Conservation (phyloP, 2,888 invertebrate genomes). For the Parthenolecanium corni region DNA sequence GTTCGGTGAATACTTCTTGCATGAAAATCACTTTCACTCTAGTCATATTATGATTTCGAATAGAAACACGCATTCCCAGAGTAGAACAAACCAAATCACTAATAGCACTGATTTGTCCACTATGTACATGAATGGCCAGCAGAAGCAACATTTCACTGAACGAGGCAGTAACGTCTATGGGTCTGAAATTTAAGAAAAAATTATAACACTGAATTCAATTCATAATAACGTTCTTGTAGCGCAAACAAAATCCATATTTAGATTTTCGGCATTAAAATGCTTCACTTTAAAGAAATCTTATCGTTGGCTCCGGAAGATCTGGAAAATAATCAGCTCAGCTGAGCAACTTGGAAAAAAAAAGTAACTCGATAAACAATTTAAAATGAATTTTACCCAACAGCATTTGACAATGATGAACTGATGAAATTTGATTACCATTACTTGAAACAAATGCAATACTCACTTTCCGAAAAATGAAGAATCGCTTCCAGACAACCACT, state of each 20-base stretch:
- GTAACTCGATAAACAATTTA: too few relatives aligned
- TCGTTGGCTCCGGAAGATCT: too few relatives aligned
- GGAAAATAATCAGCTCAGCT: too few relatives aligned
- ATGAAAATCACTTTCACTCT: slow-evolving; percentile 88
- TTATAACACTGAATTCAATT: not conserved
- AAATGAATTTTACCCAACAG: too few relatives aligned
- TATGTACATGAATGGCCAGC: slow-evolving; percentile 94
- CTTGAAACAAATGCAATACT: too few relatives aligned
- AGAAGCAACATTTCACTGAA: slow-evolving; percentile 91
- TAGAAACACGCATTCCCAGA: slow-evolving; percentile 80
- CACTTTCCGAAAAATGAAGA: slow-evolving; percentile 32
- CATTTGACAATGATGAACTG: too few relatives aligned
- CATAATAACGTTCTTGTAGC: not conserved
- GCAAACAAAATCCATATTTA: not conserved
- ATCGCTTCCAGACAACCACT: slow-evolving; percentile 52
- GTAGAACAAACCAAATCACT: slow-evolving; percentile 88
- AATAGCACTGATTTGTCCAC: slow-evolving; percentile 84
- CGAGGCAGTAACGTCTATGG: slow-evolving; percentile 72
- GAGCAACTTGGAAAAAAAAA: too few relatives aligned
- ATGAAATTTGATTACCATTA: too few relatives aligned
- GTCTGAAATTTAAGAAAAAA: slow-evolving; percentile 40
- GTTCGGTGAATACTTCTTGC: slow-evolving; percentile 93
- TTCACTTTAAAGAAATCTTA: not conserved
- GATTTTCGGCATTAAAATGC: not conserved
- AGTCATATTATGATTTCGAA: slow-evolving; percentile 72